Evolutionary conservation across 2,113 vertebrate genomes (phyloP).

Genomic region (Blennius ocellaris): DNA sequence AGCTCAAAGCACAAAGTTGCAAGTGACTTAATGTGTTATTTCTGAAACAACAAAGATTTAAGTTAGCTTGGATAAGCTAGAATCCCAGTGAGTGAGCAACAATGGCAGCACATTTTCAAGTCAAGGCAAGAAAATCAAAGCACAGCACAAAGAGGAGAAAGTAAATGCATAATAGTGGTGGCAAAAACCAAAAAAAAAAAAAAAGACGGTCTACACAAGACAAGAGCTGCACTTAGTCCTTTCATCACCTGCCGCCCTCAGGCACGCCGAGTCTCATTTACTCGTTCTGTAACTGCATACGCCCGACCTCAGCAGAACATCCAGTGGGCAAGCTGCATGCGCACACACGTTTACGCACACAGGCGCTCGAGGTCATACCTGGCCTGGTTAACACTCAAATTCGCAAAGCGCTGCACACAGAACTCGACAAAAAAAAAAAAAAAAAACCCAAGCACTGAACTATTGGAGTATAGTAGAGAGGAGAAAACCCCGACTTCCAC

Average conservation of each 20-base stretch:
- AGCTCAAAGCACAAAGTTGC: too few relatives aligned
- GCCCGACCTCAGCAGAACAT: constrained; percentile 56
- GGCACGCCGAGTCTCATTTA: constrained; percentile 54
- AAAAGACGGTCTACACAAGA: constrained; percentile 17
- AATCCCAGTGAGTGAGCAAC: background rate
- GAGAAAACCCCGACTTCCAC: background rate
- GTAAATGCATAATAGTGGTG: background rate
- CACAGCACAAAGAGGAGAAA: background rate
- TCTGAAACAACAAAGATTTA: background rate
- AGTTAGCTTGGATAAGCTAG: constrained; percentile 4
- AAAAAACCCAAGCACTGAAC: too few relatives aligned
- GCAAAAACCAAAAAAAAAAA: constrained; percentile 7
- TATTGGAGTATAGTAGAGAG: background rate
- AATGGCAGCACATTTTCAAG: background rate
- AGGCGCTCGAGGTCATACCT: constrained; percentile 30
- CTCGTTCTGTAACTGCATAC: constrained; percentile 54
- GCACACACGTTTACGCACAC: constrained; percentile 30
- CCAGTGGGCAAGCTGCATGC: constrained; percentile 41
- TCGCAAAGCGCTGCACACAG: background rate
- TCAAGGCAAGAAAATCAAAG: background rate
- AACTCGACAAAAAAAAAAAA: background rate
- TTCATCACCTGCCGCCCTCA: constrained; percentile 44
- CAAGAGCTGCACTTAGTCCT: constrained; percentile 39
- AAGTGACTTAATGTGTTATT: too few relatives aligned
- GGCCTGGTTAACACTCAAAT: constrained; percentile 10